Conservation (phyloP, 30 jellyfish, hydroid and myxozoan species). For the Morbakka virulenta region DNA sequence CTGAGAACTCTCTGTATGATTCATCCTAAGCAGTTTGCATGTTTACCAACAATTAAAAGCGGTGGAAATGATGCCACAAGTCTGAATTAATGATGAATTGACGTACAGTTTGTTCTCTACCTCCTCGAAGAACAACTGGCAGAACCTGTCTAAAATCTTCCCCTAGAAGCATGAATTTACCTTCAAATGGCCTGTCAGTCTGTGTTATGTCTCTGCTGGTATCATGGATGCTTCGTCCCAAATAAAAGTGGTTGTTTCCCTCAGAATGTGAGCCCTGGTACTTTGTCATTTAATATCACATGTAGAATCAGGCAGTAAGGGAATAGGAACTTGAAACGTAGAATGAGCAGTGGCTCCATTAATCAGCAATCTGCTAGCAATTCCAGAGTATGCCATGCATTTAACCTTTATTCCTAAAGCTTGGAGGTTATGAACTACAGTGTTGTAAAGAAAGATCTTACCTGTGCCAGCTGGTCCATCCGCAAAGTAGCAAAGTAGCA, state of each 20-base stretch:
- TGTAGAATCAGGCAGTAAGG: background rate
- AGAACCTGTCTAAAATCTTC: conserved; percentile 49
- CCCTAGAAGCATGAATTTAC: background rate
- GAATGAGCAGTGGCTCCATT: background rate
- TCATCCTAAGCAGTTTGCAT: conserved; percentile 31
- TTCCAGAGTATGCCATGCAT: background rate
- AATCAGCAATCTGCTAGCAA: background rate
- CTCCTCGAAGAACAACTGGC: conserved; percentile 47
- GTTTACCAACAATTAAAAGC: conserved; percentile 12
- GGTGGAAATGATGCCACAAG: conserved; percentile 50
- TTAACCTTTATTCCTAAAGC: background rate
- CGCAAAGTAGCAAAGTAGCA: conserved; percentile 2
- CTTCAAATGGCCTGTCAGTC: background rate
- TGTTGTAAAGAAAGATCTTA: conserved; percentile 1
- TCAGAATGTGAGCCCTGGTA: conserved; percentile 5
- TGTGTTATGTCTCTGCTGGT: conserved; percentile 41
- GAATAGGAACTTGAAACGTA: conserved; percentile 1
- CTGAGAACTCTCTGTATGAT: conserved; percentile 30
- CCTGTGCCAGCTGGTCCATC: conserved; percentile 11
- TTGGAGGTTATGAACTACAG: background rate
- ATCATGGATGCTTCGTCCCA: conserved; percentile 65
- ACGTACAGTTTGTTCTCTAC: conserved; percentile 36
- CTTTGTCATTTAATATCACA: background rate
- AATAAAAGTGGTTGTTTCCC: background rate
- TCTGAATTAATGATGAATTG: conserved; percentile 12